A percentile compares a stretch with the other conserved stretches of the same genome.
phyloP scores from a whole-genome alignment of 2,888 invertebrate genomes.

The Cordylochernes scorpioides region DNA sequence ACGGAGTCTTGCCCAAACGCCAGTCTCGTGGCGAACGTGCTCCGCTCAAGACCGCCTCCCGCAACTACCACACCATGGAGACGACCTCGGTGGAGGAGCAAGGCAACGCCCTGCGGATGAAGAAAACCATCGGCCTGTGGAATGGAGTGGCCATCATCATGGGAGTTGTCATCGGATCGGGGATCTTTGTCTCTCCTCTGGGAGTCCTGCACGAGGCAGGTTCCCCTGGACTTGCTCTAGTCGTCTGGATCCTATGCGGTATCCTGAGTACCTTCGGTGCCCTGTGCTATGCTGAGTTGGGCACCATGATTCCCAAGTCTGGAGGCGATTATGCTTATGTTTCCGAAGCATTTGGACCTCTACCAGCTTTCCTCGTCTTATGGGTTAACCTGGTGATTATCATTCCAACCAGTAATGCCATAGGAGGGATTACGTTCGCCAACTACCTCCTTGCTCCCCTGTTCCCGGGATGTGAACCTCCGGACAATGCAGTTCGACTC shows the following conservation, averaged over 20 bases:
- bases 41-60: too few relatives aligned
- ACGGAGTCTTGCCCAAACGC: too few relatives aligned
- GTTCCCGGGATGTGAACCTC: constrained; percentile 40
- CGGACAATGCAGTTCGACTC: constrained; percentile 38
- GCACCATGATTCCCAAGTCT: constrained; percentile 62
- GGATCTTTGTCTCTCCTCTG: constrained; percentile 79
- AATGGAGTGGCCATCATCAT: constrained; percentile 82
- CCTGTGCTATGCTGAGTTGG: constrained; percentile 83
- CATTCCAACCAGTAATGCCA: constrained; percentile 53
- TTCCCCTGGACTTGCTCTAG: constrained; percentile 58
- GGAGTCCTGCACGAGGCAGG: constrained; percentile 58
- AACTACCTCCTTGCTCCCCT: constrained; percentile 67
- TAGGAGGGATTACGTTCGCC: constrained; percentile 70
- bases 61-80: too few relatives aligned
- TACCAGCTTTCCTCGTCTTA: constrained; percentile 75
- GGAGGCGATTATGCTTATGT: constrained; percentile 96
- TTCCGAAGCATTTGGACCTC: constrained; percentile 58
- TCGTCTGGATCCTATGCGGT: constrained; percentile 71
- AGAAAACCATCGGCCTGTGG: constrained; percentile 53
- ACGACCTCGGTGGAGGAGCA: too few relatives aligned
- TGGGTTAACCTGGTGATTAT: constrained; percentile 80
- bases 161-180: constrained; percentile 74
- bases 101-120: constrained; percentile 33
- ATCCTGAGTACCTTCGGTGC: constrained; percentile 71
- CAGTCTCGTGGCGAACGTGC: too few relatives aligned